Evolutionary conservation across 1,140 invertebrate species (phyloP), one percentile per base, ranked within the genome.

Genomic region (Anastrepha obliqua): DNA sequence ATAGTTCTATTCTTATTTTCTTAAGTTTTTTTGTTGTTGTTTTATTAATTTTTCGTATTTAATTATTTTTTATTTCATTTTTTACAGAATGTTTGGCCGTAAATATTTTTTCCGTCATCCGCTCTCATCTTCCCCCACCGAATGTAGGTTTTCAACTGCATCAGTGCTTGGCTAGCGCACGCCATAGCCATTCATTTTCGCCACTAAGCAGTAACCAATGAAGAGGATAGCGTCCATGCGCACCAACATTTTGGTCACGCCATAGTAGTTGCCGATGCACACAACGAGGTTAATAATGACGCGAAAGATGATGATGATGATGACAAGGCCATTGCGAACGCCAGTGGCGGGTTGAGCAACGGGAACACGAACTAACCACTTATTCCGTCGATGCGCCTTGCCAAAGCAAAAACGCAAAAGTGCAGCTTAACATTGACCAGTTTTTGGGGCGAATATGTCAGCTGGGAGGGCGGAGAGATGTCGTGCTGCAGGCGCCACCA

Each of bases 231-330:
- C 55, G 20, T 39, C 20, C 55, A 62, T 44, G 58, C n/a, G 4
- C 7, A 42, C 55, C 55, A 86, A 29, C 85, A 62, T 60, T 86
- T 86, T 47, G 58, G 85, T 86, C 85, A 86, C 58, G 85, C 44
- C 59, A 86, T 42, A n/a, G 74, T 51, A 55, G 74, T 55, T 55
- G 74, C 47, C 55, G 74, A 81, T 55, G 74, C 74, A 81, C 74
- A 55, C 6, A 81, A 81, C 47, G n/a, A 55, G 8, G 74, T 58
- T 81, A n/a, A 81, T 81, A 81, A 81, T 81, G 74, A 58, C 7
- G 47, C 47, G 17, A 51, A 81, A 44, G 44, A 81, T 81, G 44
- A 81, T 81, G 74, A 81, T 51, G 64, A 81, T 81, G 74, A 55
- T 81, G 74, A 81, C 74, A 81, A 81, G 74, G 17, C 29, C 59